Base-by-base conservation (phyloP, 2,797 vertebrate species). In the Enteromius mattozi region DNA sequence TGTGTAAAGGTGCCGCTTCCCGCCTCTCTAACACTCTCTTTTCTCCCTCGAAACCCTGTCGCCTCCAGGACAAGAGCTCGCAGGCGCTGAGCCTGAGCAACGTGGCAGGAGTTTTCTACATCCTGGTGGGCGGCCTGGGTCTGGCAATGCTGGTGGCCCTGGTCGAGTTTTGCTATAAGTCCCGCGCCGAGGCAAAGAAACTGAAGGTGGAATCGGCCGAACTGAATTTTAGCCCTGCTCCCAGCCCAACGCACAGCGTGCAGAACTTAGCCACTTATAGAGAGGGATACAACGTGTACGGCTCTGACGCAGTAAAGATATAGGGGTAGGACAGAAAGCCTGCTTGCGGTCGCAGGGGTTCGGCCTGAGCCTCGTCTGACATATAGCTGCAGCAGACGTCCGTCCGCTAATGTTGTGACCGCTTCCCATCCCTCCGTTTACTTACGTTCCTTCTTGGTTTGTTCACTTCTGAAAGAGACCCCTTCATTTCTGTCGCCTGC, bases 201-300 rank as follows among this genome's bases (percentile, higher is more conserved):
- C 98, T 99, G 98, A 99, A 99, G 97, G 97, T 99, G 96, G 97
- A 98, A 96, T 96, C 96, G 94, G 96, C 95, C 93, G 96, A 96
- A 96, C 95, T 96, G 95, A 97, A 96, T 97, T 98, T 99, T 98
- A 99, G 97, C 94, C 95, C 95, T 92, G 92, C 94, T 86, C 96
- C 97, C 97, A 98, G 97, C 96, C 98, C 97, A 94, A 98, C 97
- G 95, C 98, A 97, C 96, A 98, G 97, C 96, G 97, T 96, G 95
- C 98, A 99, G 97, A 99, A 99, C 97, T 97, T 99, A 98, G 98
- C 98, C 96, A 99, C 98, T 94, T 99, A 99, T 97, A 99, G 98
- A 97, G 98, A 99, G 97, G 98, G 98, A 96, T 99, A 99, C 98
- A 99, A 99, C 97, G 98, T 99, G 96, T 99, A 99, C 97, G 98